Base-by-base conservation (phyloP, 2,888 invertebrate species). In the Apodemia zela region DNA sequence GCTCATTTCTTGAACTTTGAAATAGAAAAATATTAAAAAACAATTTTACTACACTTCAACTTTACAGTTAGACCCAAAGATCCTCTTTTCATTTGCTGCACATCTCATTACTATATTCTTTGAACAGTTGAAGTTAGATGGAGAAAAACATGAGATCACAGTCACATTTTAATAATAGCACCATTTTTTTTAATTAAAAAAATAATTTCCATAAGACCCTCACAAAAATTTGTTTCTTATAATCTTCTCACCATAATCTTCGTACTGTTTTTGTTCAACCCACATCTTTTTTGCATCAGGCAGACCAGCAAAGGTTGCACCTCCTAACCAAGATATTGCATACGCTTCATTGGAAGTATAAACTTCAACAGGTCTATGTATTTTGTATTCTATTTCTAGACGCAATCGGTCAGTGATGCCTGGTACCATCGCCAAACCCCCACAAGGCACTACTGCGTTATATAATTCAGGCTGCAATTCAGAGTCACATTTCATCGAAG, bases 301-400 rank as follows among this genome's bases (percentile, higher is more conserved):
- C 63, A 89, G 76, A 0, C 81, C 81, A 2, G 87, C 85, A 60
- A 87, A 89, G 0, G 80, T 80, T 0, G 90, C 82, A 4, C 83
- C 90, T 0, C 90, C 90, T 17, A 89, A 68, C 89, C 89, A 89
- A 0, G 83, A 38, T 0, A 82, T 69, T 0, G 81, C 75, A 47
- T 83, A 82, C 0, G 81, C 69, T 67, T 90, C 89, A 0, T 74
- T 38, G 0, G 82, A 80, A 0, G 72, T 60, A 1, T 78, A 2
- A 2, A 89, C 69, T 35, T 74, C 73, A 0, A 82, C 80, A 0
- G 80, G 73, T 10, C 67, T 71, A 0, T 72, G 13, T 0, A 72
- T 62, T 0, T 73, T 11, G 2, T 51, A 54, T 59, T 79, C 76
- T 3, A 89, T 29, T 65, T 89, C 89, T 0, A 51, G 17, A 3